A percentile compares a stretch with the other conserved stretches of the same genome.
Evolutionary conservation across 92 coral and sea anemone genomes (phyloP).

Genomic region (Phymanthus crucifer): DNA sequence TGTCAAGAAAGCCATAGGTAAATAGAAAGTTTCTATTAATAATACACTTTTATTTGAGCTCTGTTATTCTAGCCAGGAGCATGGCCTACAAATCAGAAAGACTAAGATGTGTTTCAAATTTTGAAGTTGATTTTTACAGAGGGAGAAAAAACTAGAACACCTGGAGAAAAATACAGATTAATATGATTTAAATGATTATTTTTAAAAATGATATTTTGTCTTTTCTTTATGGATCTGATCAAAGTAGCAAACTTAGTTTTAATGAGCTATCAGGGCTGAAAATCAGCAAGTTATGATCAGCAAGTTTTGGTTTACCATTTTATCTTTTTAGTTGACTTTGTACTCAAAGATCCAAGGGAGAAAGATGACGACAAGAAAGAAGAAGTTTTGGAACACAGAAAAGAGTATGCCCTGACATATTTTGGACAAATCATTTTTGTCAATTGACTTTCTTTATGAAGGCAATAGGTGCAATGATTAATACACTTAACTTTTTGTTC

Average conservation of each 20-base stretch:
- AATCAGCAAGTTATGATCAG: no score
- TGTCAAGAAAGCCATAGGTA: conserved; percentile 98
- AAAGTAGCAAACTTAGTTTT: no score
- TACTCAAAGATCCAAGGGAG: conserved; percentile 95
- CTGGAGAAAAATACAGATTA: not conserved
- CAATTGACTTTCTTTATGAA: not conserved
- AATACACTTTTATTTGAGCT: no score
- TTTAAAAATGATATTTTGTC: no score
- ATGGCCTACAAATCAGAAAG: no score
- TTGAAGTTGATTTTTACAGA: no score
- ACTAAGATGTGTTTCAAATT: no score
- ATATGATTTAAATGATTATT: no score
- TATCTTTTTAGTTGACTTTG: conserved; percentile 84
- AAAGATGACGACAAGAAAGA: conserved; percentile 96
- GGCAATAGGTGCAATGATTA: not conserved
- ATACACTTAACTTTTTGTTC: not conserved
- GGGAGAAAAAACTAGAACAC: no score
- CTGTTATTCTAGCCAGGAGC: no score
- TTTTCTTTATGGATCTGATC: no score
- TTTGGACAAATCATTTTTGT: not conserved
- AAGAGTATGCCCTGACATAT: conserved; percentile 65
- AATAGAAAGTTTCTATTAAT: not conserved
- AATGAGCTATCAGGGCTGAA: no score
- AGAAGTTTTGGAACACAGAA: conserved; percentile 84
- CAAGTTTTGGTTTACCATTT: not conserved